Percentiles rank a stretch among this genome's conserved stretches.
Conservation (phyloP, 2,113 vertebrate genomes). For the Balaeniceps rex region DNA sequence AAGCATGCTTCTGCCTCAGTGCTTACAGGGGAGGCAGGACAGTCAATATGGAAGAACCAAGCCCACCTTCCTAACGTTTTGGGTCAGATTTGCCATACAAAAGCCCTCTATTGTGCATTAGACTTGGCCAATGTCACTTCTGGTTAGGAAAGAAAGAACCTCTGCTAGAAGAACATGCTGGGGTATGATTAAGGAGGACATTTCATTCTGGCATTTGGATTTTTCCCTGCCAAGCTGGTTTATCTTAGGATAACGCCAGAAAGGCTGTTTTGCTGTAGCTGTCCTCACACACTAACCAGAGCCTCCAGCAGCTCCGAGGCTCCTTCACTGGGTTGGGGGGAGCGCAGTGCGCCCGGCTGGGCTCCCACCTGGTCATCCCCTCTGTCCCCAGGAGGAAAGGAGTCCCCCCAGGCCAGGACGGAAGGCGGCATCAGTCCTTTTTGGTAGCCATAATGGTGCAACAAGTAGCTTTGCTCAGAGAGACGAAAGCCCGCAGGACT, state of each 20-base stretch:
- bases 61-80: background rate
- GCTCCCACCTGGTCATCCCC: background rate
- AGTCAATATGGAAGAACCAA: background rate
- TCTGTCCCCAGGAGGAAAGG: background rate
- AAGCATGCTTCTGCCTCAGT: background rate
- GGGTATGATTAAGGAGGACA: background rate
- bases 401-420: background rate
- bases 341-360: background rate
- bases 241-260: background rate
- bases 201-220: background rate
- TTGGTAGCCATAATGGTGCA: background rate
- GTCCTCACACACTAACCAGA: background rate
- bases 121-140: background rate
- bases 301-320: background rate
- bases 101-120: background rate
- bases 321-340: background rate
- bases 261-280: background rate
- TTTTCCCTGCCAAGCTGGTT: background rate
- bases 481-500: background rate
- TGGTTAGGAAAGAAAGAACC: background rate
- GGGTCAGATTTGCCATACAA: background rate
- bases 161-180: background rate
- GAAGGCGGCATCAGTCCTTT: background rate
- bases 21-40: background rate
- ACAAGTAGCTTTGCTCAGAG: background rate